Conservation (phyloP, 2,888 invertebrate species). For the Andrena bucephala region DNA sequence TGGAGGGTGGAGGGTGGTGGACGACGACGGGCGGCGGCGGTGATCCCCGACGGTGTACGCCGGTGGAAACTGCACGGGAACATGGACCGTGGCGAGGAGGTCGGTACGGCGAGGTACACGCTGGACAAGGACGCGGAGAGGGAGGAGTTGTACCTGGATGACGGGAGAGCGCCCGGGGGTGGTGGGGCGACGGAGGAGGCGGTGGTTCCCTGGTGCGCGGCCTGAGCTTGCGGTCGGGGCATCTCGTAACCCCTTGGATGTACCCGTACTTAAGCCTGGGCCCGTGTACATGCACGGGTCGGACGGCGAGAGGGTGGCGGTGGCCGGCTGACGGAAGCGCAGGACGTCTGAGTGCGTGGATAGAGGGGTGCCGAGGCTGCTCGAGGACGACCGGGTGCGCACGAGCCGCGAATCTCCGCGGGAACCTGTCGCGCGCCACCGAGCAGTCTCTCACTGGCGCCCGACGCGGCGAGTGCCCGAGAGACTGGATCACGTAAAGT, state of each 20-base stretch:
- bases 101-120: conserved; percentile 7
- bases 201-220: conserved; percentile 51
- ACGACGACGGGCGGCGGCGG: not conserved
- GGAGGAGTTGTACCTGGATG: conserved; percentile 46
- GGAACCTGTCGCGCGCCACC: conserved; percentile 70
- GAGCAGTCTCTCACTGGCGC: conserved; percentile 79
- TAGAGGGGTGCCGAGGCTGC: conserved; percentile 58
- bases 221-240: conserved; percentile 63
- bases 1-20: not conserved
- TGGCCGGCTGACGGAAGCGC: conserved; percentile 23
- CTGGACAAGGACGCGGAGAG: conserved; percentile 16
- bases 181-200: conserved; percentile 18
- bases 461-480: conserved; percentile 71
- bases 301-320: conserved; percentile 16
- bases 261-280: conserved; percentile 40
- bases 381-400: conserved; percentile 71
- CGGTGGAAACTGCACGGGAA: conserved; percentile 45
- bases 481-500: conserved; percentile 50
- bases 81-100: conserved; percentile 24
- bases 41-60: conserved; percentile 44
- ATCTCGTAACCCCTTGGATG: conserved; percentile 57
- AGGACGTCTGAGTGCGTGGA: conserved; percentile 32
- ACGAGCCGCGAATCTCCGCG: conserved; percentile 63
- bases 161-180: conserved; percentile 15
- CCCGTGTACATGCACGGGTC: conserved; percentile 16